A percentile compares a stretch with the other conserved stretches of the same genome.
phyloP scores from a whole-genome alignment of 2,797 vertebrate genomes.

The Holocentrus rufus region DNA sequence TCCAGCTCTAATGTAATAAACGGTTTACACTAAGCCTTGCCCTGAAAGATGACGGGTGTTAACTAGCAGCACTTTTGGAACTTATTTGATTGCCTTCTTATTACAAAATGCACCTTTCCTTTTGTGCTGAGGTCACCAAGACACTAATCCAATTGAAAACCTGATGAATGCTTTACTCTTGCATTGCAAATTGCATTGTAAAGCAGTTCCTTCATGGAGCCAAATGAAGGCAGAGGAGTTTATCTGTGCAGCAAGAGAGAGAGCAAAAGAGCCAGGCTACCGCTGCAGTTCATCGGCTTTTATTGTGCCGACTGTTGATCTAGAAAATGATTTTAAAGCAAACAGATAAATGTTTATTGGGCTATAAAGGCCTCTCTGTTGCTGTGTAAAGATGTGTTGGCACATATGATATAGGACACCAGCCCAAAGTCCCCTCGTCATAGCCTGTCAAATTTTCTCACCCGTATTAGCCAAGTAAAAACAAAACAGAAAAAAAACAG shows the following conservation, averaged over 20 bases:
- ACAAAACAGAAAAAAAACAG: not conserved
- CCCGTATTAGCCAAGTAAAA: not conserved
- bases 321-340: constrained; percentile 57
- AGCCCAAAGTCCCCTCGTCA: constrained; percentile 19
- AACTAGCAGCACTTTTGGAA: not conserved
- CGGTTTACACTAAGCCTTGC: not conserved
- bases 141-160: constrained; percentile 22
- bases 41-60: not conserved
- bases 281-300: constrained; percentile 33
- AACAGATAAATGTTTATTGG: constrained; percentile 65
- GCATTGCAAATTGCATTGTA: constrained; percentile 12
- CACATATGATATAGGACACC: constrained; percentile 24
- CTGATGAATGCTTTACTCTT: constrained; percentile 10
- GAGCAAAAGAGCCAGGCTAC: not conserved
- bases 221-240: not conserved
- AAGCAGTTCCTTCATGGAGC: constrained; percentile 31
- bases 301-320: constrained; percentile 60
- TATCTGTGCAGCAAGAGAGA: constrained; percentile 9
- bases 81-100: not conserved
- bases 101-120: not conserved
- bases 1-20: not conserved
- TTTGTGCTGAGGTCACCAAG: not conserved
- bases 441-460: constrained; percentile 1
- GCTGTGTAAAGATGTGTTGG: constrained; percentile 4
- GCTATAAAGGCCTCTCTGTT: constrained; percentile 34